These are phyloP conservation scores for Australoheros scitulus DNA, from an alignment of 2,113 vertebrate species.

Conservation along the genomic window DNA sequence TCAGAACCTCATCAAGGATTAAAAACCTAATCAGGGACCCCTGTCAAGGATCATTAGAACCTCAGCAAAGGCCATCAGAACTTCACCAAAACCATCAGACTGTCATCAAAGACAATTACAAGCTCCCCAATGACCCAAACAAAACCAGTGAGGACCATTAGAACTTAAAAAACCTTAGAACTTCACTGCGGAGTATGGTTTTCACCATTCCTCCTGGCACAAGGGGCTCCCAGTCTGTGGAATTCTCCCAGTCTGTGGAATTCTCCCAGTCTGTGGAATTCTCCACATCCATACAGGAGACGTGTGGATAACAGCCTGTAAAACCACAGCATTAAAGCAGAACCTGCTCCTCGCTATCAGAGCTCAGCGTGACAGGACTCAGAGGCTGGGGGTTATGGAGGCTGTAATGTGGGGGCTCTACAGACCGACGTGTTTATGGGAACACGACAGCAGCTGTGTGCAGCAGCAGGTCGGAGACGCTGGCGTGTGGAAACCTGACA, in stretches of 20 bases:
- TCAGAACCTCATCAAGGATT: not conserved
- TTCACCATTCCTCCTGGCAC: not conserved
- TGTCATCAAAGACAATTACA: not conserved
- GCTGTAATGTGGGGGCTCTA: not conserved
- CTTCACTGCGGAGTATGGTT: not conserved
- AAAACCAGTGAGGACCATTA: not conserved
- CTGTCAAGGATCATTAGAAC: not conserved
- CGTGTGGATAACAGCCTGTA: not conserved
- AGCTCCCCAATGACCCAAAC: not conserved
- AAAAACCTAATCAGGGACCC: not conserved
- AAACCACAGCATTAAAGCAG: not conserved
- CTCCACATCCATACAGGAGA: not conserved
- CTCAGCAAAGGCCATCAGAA: not conserved
- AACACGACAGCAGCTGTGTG: not conserved
- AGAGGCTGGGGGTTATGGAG: not conserved
- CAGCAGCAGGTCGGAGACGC: not conserved
- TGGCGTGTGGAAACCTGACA: conserved; percentile 25
- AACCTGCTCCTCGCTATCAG: not conserved
- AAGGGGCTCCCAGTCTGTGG: not conserved
- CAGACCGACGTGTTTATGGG: conserved; percentile 13
- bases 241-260: too few relatives aligned
- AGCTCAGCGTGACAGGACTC: not conserved
- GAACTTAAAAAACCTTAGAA: not conserved
- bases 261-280: too few relatives aligned
- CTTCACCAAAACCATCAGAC: not conserved